phyloP scores from a whole-genome alignment of 2,797 vertebrate species.

The Sebastes dallii region DNA sequence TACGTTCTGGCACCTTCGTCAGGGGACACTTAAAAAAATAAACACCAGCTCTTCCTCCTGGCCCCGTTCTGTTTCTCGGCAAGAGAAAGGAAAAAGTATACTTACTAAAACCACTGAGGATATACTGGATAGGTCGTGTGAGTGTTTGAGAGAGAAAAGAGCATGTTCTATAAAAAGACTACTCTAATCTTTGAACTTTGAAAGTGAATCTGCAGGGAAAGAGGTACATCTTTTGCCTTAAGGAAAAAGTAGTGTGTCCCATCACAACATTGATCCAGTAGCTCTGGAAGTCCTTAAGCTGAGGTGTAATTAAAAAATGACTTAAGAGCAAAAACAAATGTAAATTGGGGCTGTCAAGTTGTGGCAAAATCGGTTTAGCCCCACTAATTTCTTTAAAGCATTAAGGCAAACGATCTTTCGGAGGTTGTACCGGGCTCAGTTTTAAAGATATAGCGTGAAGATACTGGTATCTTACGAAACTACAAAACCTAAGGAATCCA shows the following conservation, averaged over 20 bases:
- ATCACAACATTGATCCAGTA: not conserved
- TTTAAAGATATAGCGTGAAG: too few species aligned
- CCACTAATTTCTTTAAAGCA: too few species aligned
- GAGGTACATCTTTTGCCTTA: not conserved
- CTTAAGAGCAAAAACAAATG: not conserved
- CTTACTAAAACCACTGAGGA: not conserved
- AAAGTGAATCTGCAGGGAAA: conserved; percentile 6
- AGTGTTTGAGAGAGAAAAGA: not conserved
- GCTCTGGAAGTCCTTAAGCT: not conserved
- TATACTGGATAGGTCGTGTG: not conserved
- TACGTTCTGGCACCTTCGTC: conserved; percentile 53
- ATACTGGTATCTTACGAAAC: too few species aligned
- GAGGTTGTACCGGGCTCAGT: accelerated
- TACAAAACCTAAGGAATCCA: too few species aligned
- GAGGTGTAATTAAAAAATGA: not conserved
- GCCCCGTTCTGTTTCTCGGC: conserved; percentile 6
- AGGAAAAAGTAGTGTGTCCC: not conserved
- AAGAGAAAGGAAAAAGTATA: not conserved
- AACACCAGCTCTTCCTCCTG: conserved; percentile 22
- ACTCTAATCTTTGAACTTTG: conserved; percentile 4
- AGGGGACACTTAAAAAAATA: conserved; percentile 67
- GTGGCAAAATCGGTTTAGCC: accelerated
- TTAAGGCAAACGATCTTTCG: too few species aligned
- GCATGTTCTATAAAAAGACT: not conserved
- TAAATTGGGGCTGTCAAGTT: not conserved